These are phyloP conservation scores for Drosophila persimilis DNA, from an alignment of 1,140 invertebrate genomes.

Conservation along the genomic window DNA sequence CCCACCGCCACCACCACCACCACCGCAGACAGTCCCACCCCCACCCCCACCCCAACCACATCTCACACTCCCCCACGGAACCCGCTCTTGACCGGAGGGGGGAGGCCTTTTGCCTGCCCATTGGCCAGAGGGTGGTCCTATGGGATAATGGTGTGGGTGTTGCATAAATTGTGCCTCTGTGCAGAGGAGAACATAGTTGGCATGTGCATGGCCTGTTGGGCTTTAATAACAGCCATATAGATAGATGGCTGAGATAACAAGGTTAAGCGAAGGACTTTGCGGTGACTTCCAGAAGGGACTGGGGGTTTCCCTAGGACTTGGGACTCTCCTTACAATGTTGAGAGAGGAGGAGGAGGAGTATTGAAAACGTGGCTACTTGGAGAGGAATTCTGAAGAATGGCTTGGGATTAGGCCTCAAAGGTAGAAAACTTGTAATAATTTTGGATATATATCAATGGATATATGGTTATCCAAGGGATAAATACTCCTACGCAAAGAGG, in stretches of 20 bases:
- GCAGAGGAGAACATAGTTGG: constrained; percentile 10
- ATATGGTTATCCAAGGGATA: no score
- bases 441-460: no score
- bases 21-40: neutral
- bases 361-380: no score
- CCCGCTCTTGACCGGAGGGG: neutral
- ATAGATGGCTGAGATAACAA: constrained; percentile 66
- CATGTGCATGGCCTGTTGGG: constrained; percentile 58
- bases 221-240: constrained; percentile 56
- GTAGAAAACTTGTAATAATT: no score
- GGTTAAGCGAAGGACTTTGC: constrained; percentile 45
- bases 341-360: no score
- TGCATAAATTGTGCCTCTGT: constrained; percentile 37
- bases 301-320: no score
- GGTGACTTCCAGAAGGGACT: neutral
- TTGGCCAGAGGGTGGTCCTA: constrained; percentile 46
- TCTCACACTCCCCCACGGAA: neutral
- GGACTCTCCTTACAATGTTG: no score
- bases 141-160: constrained; percentile 32
- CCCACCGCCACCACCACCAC: neutral
- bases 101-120: constrained; percentile 59
- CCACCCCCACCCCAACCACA: neutral
- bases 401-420: no score
- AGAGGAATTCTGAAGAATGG: no score
- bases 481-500: no score